Evolutionary conservation across 2,797 vertebrate species (phyloP).

Genomic region (Eleutherodactylus coqui): DNA sequence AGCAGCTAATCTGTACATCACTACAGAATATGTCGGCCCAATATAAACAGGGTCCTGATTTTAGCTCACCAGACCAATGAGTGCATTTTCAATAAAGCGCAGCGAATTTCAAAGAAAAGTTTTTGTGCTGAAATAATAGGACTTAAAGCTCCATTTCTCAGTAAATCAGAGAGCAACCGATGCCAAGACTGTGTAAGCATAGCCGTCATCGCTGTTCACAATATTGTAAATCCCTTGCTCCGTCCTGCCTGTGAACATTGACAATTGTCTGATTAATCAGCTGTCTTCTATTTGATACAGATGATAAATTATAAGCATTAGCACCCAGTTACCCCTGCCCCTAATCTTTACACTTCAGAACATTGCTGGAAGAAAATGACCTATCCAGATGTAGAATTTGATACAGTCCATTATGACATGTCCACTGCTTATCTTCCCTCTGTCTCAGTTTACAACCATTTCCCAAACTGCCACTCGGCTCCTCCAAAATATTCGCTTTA

Average conservation of each 20-base stretch:
- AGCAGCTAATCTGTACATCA: not conserved
- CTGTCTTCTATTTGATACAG: slow-evolving; percentile 48
- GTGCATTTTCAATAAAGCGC: not conserved
- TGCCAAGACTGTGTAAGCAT: not conserved
- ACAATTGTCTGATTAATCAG: slow-evolving; percentile 42
- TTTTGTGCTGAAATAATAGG: not conserved
- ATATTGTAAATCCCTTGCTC: not conserved
- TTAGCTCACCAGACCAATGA: not conserved
- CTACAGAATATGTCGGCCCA: not conserved
- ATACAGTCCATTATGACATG: slow-evolving; percentile 55
- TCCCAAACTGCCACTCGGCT: slow-evolving; percentile 9
- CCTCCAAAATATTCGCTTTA: slow-evolving; percentile 9
- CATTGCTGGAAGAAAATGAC: slow-evolving; percentile 25
- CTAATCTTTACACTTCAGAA: slow-evolving; percentile 23
- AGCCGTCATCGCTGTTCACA: not conserved
- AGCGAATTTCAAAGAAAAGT: not conserved
- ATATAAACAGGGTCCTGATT: not conserved
- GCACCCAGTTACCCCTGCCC: slow-evolving; percentile 34
- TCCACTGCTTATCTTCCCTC: slow-evolving; percentile 44
- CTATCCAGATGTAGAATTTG: slow-evolving; percentile 56
- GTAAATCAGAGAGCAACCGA: not conserved
- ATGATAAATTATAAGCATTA: slow-evolving; percentile 44
- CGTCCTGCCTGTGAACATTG: not conserved
- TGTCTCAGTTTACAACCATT: slow-evolving; percentile 44
- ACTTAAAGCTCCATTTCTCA: not conserved